Conservation (phyloP, 2,888 invertebrate genomes). For the Apeira syringaria region DNA sequence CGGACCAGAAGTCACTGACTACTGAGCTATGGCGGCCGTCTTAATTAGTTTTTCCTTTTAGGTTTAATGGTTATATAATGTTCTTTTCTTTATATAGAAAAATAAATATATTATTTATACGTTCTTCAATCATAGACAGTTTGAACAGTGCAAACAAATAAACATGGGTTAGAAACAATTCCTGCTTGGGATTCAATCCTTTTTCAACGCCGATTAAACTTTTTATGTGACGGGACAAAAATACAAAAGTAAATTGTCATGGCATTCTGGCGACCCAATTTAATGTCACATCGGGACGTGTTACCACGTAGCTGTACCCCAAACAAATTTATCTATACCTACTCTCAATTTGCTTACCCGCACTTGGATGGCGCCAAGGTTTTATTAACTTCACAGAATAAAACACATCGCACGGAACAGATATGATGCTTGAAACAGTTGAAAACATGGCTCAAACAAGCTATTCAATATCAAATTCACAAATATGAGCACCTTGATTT, state of each 20-base stretch:
- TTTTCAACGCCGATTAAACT: constrained; percentile 15
- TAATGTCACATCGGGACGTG: constrained; percentile 47
- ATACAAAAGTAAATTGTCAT: constrained; percentile 39
- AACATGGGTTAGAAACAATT: constrained; percentile 3
- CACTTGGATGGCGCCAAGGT: constrained; percentile 57
- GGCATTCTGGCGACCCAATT: constrained; percentile 42
- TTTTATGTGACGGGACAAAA: constrained; percentile 20
- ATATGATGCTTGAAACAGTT: constrained; percentile 12
- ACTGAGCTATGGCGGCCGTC: no score
- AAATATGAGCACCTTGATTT: no score
- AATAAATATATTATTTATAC: no score
- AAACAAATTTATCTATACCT: constrained; percentile 68
- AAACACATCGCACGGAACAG: constrained; percentile 24
- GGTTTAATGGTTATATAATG: no score
- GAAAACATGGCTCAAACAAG: no score
- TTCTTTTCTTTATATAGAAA: no score
- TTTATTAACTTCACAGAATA: constrained; percentile 57
- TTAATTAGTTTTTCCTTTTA: no score
- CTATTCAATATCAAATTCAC: no score
- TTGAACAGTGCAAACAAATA: no score
- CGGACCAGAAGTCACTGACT: no score
- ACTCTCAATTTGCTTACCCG: constrained; percentile 57
- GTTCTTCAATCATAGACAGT: no score
- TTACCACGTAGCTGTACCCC: constrained; percentile 53
- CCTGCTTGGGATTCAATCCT: not conserved